Evolutionary conservation across 2,113 vertebrate species (phyloP), one percentile per base, ranked within the genome.

Genomic region (Pluvialis apricaria): DNA sequence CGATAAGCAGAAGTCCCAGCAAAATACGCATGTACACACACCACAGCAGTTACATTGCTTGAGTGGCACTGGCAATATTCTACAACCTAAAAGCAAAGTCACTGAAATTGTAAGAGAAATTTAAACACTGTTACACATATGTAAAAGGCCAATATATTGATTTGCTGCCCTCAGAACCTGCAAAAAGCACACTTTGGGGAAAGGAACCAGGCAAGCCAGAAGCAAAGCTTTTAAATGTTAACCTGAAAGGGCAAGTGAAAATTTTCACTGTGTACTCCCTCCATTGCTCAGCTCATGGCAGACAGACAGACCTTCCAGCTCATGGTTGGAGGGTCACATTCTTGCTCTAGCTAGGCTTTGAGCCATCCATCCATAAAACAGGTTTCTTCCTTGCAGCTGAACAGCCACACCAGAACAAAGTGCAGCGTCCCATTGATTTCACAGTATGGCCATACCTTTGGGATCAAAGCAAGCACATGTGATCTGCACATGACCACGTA

Each of bases 1-100:
- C 0, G 3, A 80, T 17, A 76, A 52, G 44, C 25, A 49, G 26
- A 85, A 77, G 62, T 32, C 58, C 31, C 68, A 86, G 19, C 58
- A 96, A 96, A 94, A 83, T 47, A 95, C 18, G 44, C 71, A 86
- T 2, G 24, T 34, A 38, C 47, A 52, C 34, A 78, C 66, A 82
- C 14, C n/a, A 51, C 25, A 70, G 34, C 34, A 94, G 42, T 52
- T 77, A 54, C 1, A 2, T 1, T 51, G 66, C 49, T 45, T 47
- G 38, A 80, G 36, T 36, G 47, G 36, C 31, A 73, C 34, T 68
- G 38, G 28, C 26, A 62, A n/a, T 24, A 15, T 36, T 76, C 49
- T 49, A 77, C 14, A 22, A n/a, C 8, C 40, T 69, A 82, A 90
- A 85, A 80, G 49, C 31, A 82, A 82, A 80, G 71, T n/a, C 31